Evolutionary conservation across 2,113 vertebrate genomes (phyloP), one percentile per base, ranked within the genome.

Genomic region (Peromyscus leucopus): DNA sequence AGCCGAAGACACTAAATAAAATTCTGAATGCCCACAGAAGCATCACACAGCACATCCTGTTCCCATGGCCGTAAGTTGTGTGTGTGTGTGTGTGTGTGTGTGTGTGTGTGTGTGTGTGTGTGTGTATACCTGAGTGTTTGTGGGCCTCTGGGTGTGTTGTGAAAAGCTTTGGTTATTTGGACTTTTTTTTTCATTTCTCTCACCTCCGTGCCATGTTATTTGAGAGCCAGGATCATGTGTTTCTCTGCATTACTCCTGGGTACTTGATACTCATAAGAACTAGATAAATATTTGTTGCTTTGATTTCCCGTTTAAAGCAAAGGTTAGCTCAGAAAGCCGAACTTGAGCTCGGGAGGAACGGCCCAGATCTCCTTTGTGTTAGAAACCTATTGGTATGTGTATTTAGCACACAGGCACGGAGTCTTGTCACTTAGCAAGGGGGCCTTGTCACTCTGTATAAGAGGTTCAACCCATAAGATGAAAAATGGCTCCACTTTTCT

Each of bases 201-300:
- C 85, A 69, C 65, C 51, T 78, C 16, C 1, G 5, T 51, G 2
- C 33, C 71, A 26, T 57, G 76, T 69, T 74, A 69, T 78, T 79
- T 89, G 88, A 97, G 85, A 96, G 5, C 55, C 0, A 10, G 71
- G 61, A 39, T 87, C 2, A 0, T 13, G 51, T 61, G 5, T 94
- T 95, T 95, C 89, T 95, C 88, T 95, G 92, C 85, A 76, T 95
- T 92, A 89, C 72, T 46, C 26, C 19, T 36, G n/a, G 51, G 46
- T 31, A 59, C 85, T 95, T 92, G 87, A 86, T 39, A 79, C 0
- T 1, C 75, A 33, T 86, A 75, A 96, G 90, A 82, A 42, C 92
- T 93, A 42, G 93, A 57, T 96, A 95, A 94, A 90, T 91, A 96
- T 91, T 97, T 96, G 94, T 95, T 87, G 94, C 84, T 89, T 91